These are phyloP conservation scores for Eulemur albifrons DNA, from an alignment of 2,797 vertebrate genomes.

Conservation along the genomic window DNA sequence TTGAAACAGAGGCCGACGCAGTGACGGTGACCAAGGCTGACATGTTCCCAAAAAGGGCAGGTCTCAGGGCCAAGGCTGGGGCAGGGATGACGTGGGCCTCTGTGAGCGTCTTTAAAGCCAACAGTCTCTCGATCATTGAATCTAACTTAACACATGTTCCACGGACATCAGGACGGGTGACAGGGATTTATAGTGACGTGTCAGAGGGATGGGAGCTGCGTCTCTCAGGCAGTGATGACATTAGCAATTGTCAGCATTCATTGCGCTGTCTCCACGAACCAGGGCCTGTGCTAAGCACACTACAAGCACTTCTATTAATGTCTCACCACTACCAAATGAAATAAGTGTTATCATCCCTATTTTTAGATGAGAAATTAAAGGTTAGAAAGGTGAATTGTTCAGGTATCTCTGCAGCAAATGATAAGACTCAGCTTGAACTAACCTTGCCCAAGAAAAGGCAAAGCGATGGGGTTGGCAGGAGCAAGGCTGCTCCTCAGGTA, in stretches of 20 bases:
- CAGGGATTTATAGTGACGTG: not conserved
- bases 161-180: not conserved
- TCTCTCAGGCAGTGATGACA: not conserved
- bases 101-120: not conserved
- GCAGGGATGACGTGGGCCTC: rapidly evolving
- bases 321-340: not conserved
- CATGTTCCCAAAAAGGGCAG: not conserved
- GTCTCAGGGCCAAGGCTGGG: not conserved
- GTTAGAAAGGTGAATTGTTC: not conserved
- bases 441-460: not conserved
- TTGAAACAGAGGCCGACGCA: not conserved
- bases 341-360: not conserved
- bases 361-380: not conserved
- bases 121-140: not conserved
- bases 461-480: no score
- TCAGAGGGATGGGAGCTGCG: not conserved
- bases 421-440: not conserved
- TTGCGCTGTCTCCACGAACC: not conserved
- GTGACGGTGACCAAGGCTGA: rapidly evolving
- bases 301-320: not conserved
- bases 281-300: no score
- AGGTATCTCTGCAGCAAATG: not conserved
- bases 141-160: not conserved
- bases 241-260: not conserved
- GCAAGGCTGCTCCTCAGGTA: not conserved